A percentile compares a stretch with the other conserved stretches of the same genome.
Conservation (phyloP, 2,797 vertebrate genomes). For the Crocidura indochinensis region DNA sequence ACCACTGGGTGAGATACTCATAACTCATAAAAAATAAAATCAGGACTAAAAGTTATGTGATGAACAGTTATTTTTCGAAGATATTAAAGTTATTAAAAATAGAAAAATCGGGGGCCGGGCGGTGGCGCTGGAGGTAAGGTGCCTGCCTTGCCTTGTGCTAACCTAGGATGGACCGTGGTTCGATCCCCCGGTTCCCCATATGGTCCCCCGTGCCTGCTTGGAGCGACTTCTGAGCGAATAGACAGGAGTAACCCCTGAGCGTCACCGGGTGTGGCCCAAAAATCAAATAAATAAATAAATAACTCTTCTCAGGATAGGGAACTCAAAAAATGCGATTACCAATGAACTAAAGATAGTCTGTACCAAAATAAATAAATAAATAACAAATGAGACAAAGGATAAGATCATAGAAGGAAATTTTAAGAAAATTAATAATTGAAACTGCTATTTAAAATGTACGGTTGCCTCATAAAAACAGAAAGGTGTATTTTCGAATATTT, state of each 20-base stretch:
- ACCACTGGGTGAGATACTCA: too few relatives aligned
- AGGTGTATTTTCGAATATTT: background rate
- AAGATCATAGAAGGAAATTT: background rate
- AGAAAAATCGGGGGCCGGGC: too few relatives aligned
- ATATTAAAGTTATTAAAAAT: background rate
- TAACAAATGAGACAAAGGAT: background rate
- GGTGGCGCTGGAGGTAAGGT: too few relatives aligned
- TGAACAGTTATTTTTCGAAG: background rate
- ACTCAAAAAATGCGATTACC: background rate
- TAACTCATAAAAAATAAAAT: too few relatives aligned
- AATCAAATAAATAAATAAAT: background rate
- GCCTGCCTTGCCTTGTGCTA: too few relatives aligned
- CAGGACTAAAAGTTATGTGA: too few relatives aligned
- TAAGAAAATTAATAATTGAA: background rate
- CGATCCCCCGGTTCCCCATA: too few relatives aligned
- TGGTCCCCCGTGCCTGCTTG: too few relatives aligned
- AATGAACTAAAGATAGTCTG: background rate
- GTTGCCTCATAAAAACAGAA: background rate
- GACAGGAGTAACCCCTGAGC: too few relatives aligned
- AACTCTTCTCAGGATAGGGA: background rate
- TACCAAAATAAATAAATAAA: background rate
- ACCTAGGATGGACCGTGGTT: too few relatives aligned
- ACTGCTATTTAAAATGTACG: background rate
- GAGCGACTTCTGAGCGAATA: too few relatives aligned
- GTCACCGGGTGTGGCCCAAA: too few relatives aligned